Evolutionary conservation across 2,888 invertebrate genomes (phyloP).

Genomic region (Xestia xanthographa): DNA sequence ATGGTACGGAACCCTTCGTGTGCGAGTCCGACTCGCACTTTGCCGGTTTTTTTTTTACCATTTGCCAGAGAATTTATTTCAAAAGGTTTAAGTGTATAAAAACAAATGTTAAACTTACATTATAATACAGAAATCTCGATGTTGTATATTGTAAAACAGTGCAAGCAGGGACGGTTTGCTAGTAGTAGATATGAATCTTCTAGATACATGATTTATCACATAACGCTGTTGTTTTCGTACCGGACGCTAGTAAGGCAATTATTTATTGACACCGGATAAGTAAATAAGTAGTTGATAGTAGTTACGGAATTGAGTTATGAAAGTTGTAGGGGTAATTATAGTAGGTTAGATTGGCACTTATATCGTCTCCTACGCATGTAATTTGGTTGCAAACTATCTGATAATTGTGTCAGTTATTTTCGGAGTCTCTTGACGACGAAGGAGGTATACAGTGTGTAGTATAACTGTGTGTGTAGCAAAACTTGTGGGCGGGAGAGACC

Average conservation of each 20-base stretch:
- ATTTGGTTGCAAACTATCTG: slow-evolving; percentile 17
- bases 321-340: slow-evolving; percentile 54
- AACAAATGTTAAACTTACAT: neutral
- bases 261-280: slow-evolving; percentile 46
- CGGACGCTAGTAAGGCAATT: slow-evolving; percentile 29
- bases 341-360: slow-evolving; percentile 19
- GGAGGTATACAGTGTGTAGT: neutral
- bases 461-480: neutral
- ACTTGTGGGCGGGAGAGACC: neutral
- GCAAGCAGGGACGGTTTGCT: neutral
- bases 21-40: no score
- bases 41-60: neutral
- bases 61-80: neutral
- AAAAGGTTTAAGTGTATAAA: neutral
- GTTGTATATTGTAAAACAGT: neutral
- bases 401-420: slow-evolving; percentile 13
- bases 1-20: no score
- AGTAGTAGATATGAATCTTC: slow-evolving; percentile 5
- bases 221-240: slow-evolving; percentile 46
- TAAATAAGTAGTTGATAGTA: slow-evolving; percentile 44
- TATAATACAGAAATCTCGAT: neutral
- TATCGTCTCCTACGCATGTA: slow-evolving; percentile 8
- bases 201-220: slow-evolving; percentile 52
- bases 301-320: slow-evolving; percentile 46
- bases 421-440: neutral